Evolutionary conservation across 1,140 invertebrate species (phyloP), one percentile per base, ranked within the genome.

Genomic region (Ceratitis capitata): DNA sequence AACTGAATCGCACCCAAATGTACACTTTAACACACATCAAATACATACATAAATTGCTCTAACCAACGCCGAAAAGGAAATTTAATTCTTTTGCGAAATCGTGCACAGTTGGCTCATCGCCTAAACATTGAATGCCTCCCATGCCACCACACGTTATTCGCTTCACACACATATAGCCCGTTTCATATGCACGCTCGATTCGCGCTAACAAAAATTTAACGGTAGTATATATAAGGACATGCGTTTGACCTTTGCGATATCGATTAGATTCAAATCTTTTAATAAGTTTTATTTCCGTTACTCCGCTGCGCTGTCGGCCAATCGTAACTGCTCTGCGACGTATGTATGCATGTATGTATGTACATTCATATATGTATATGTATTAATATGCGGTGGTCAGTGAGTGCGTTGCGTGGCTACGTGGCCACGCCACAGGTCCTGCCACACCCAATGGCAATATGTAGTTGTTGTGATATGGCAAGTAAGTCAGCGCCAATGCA

Each of bases 251-350:
- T 78, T 45, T 45, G 69, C n/a, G 89, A 90, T 90, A 90, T 90
- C 89, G 89, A 90, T 90, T 90, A 90, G 89, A 90, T 90, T 89
- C 89, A 90, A 90, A 90, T 90, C 89, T 90, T 90, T 90, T 90
- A 90, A 90, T 90, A 90, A 90, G 89, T 90, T 90, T 90, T 88
- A 89, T 90, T 90, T 90, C 89, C 89, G 89, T 87, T 88, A 89
- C 10, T 9, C 29, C 51, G 2, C 35, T 9, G 51, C 51, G 2
- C 35, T 45, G 19, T 19, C n/a, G 39, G 19, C 69, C 39, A 78
- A 78, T 78, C 39, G 69, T 45, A 78, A 6, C n/a, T 7, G 39
- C 19, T n/a, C 42, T 23, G 39, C 69, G 39, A 42, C 12, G n/a
- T 90, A 89, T 88, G 89, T 85, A 78, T 32, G 9, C n/a, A 61